Conservation (phyloP, 2,797 vertebrate species). For the Poecile montanus region DNA sequence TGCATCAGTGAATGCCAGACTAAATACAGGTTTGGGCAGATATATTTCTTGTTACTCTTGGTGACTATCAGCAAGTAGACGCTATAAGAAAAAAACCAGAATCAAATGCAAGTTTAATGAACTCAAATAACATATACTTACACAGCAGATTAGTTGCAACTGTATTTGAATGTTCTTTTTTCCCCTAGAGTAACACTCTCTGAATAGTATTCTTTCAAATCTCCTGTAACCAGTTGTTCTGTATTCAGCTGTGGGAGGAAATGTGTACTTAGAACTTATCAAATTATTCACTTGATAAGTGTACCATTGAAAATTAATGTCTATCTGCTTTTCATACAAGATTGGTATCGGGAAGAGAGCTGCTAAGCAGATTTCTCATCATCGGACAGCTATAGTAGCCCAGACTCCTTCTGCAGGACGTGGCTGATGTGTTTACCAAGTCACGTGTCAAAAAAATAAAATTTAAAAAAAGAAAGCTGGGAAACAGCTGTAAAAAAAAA, state of each 20-base stretch:
- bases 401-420: neutral
- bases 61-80: neutral
- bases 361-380: neutral
- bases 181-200: neutral
- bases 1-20: neutral
- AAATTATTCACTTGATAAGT: neutral
- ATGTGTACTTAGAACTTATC: neutral
- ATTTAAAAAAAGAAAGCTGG: neutral
- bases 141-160: neutral
- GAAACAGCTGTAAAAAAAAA: neutral
- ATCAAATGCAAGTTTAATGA: neutral
- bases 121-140: neutral
- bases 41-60: neutral
- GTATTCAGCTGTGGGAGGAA: neutral
- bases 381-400: neutral
- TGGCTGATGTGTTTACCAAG: neutral
- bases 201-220: neutral
- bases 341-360: neutral
- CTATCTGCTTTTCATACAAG: neutral
- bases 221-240: neutral
- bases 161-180: neutral
- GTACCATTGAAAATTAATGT: neutral
- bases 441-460: neutral
- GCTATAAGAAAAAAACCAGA: neutral
- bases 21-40: neutral